Base-by-base conservation (phyloP, 37 sponge, comb jelly and placozoan species). In the Mnemiopsis leidyi region DNA sequence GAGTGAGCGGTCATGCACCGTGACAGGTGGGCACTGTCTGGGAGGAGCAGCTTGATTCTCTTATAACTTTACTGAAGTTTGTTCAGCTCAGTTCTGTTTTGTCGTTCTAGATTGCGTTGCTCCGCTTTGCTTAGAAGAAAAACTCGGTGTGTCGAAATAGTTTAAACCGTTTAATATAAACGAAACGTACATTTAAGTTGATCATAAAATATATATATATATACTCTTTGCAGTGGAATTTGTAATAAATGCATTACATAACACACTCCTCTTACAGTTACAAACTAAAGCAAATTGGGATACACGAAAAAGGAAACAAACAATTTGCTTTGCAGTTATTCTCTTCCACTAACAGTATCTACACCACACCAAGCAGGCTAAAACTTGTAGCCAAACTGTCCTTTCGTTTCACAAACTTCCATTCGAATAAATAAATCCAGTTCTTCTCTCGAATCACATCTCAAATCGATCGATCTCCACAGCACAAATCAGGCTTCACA, bases 91-190 rank as follows among this genome's bases (percentile, higher is more conserved):
- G 5, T 48, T 48, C 61, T 48, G 61, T 18, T 48, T 48, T 48
- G 61, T 48, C 13, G 61, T 13, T 18, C 5, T 48, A 5, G 5
- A 13, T 13, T 48, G 5, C 13, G 61, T 48, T 48, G 61, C 61
- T 48, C 61, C 13, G 5, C 61, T 5, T 48, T 48, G 61, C n/a
- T n/a, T 48, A 48, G 61, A 48, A 48, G 13, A 18, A 13, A 48
- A 48, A 48, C 61, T 48, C 61, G 61, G 13, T 5, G 61, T 48
- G 5, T 48, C 13, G 13, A 48, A 48, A 48, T 48, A 48, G 61
- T 48, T 48, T 48, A 13, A 48, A 48, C 73, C 73, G 73, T 69
- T 69, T 69, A 69, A 69, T 69, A 69, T 69, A 69, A 69, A 69
- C 73, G 73, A 69, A 69, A 28, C 21, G 3, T 21, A 69, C 73